A percentile compares a stretch with the other conserved stretches of the same genome.
Conservation (phyloP, 2,888 invertebrate genomes). For the Amblyjoppa proteus region DNA sequence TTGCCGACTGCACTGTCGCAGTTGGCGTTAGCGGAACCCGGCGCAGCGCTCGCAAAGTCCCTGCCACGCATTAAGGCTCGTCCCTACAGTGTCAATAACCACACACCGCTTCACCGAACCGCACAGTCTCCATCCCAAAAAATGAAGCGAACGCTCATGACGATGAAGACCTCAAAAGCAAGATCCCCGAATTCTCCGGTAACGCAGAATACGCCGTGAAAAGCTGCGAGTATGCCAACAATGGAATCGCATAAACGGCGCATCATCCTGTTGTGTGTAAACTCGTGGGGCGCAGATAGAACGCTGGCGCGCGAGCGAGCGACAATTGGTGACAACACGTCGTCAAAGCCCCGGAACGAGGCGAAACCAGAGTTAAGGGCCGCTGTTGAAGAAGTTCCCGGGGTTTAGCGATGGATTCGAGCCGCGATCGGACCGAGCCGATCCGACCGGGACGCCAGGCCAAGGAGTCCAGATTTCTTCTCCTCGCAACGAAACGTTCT, state of each 20-base stretch:
- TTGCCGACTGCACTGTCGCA: too few relatives aligned
- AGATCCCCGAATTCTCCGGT: slow-evolving; percentile 34
- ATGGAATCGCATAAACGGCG: slow-evolving; percentile 82
- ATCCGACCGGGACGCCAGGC: neutral
- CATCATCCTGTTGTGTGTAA: slow-evolving; percentile 83
- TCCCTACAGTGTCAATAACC: neutral
- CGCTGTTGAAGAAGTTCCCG: slow-evolving; percentile 56
- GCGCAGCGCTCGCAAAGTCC: too few relatives aligned
- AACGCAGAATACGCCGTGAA: slow-evolving; percentile 46
- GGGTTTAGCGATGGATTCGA: slow-evolving; percentile 68
- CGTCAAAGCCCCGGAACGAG: slow-evolving; percentile 77
- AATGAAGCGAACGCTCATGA: slow-evolving; percentile 5
- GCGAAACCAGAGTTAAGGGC: slow-evolving; percentile 67
- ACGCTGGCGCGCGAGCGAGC: slow-evolving; percentile 64
- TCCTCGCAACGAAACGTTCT: neutral
- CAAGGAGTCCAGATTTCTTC: slow-evolving; percentile 25
- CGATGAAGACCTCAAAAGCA: slow-evolving; percentile 66
- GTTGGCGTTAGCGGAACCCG: too few relatives aligned
- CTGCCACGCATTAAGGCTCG: too few relatives aligned
- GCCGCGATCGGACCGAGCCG: slow-evolving; percentile 32
- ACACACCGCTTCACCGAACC: slow-evolving; percentile 33
- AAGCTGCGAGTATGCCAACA: slow-evolving; percentile 72
- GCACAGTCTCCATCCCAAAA: slow-evolving; percentile 27
- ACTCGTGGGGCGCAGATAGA: slow-evolving; percentile 80
- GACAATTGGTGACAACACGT: slow-evolving; percentile 82